Evolutionary conservation across 2,797 vertebrate species (phyloP).

Genomic region (Sylvia borin): DNA sequence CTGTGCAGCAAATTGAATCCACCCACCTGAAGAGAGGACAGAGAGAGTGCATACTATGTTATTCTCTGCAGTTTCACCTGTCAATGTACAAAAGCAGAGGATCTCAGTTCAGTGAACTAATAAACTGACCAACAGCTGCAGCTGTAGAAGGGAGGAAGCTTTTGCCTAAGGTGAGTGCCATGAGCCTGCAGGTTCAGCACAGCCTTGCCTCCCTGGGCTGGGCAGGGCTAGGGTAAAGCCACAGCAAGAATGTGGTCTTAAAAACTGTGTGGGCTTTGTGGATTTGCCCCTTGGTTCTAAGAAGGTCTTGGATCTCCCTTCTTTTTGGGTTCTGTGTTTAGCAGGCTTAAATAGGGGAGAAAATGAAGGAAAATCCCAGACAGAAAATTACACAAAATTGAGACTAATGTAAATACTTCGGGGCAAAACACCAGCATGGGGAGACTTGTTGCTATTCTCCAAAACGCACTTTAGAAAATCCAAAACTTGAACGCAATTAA

Average conservation of each 20-base stretch:
- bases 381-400: background rate
- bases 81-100: background rate
- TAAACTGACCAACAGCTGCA: fast-evolving
- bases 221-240: background rate
- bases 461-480: background rate
- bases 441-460: background rate
- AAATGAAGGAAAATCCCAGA: background rate
- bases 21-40: background rate
- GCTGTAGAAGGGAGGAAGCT: background rate
- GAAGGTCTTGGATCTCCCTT: background rate
- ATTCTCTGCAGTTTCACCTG: background rate
- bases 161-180: fast-evolving
- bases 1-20: background rate
- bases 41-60: fast-evolving
- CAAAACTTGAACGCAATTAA: background rate
- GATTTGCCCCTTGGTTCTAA: background rate
- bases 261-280: background rate
- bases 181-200: background rate
- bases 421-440: background rate
- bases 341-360: background rate
- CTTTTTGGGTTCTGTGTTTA: background rate
- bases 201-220: background rate
- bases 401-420: background rate
- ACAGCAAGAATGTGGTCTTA: background rate
- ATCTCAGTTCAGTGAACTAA: background rate